Evolutionary conservation across 2,113 vertebrate species (phyloP), one percentile per base, ranked within the genome.

Genomic region (Myiozetetes cayanensis): DNA sequence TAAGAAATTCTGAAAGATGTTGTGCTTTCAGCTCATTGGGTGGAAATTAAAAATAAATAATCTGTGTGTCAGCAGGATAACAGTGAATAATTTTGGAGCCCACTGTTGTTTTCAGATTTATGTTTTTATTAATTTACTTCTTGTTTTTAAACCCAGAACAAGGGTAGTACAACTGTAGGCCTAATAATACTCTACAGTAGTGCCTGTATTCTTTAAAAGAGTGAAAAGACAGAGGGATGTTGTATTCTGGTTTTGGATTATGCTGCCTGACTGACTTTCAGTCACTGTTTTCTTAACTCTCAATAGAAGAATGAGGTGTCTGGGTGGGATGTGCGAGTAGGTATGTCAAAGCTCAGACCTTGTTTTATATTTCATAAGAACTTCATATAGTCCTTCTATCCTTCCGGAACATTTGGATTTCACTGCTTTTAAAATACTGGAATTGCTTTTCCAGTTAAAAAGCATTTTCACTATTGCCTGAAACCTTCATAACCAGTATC

Each of bases 41-140:
- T 90, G 56, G 85, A 93, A 94, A 92, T 92, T 68, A 94, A 91
- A 96, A 86, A 31, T 78, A 94, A 91, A 92, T 93, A 93, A 93
- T 88, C 72, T 84, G 21, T 52, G 61, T 88, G 80, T 93, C 95
- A 92, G 75, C 19, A 11, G 86, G 88, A 71, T 53, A 87, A 55
- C 72, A 86, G 37, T 67, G 90, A 88, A 91, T 88, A 50, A 56
- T 70, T 91, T 86, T 91, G 77, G 86, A 94, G 28, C 84, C 84
- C 84, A 30, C 85, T 89, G 74, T 70, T 94, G 86, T 90, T 89
- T 95, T 78, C 78, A 87, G 71, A 80, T 76, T 83, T 89, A 87
- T 66, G 55, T 50, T 93, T 93, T 67, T 90, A 81, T 89, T 94
- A 50, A 93, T 95, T 92, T 94, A 19, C 79, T 47, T 71, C 39